Evolutionary conservation across 2,888 invertebrate species (phyloP), one percentile per base, ranked within the genome.

Genomic region (Euzophera pinguis): DNA sequence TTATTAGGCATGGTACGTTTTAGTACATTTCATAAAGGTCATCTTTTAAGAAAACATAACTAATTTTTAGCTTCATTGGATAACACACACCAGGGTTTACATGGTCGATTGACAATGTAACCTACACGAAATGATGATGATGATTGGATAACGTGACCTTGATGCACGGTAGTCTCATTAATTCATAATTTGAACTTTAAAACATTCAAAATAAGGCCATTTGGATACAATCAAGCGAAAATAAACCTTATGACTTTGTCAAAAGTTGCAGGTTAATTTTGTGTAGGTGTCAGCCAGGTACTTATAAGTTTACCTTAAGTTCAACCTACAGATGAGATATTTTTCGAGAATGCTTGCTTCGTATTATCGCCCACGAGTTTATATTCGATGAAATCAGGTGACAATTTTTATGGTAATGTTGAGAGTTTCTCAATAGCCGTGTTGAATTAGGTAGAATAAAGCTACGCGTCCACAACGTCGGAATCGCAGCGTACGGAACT

Each of bases 101-200:
- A n/a, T n/a, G n/a, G n/a, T n/a, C n/a, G n/a, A n/a, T n/a, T n/a
- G 22, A 22, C 2, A 22, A 22, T 5, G 5, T 22, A 22, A 22
- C 22, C 5, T 3, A 22, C 22, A n/a, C n/a, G n/a, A n/a, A n/a
- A n/a, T 22, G 2, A 3, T 22, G 5, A 22, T 2, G 22, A 5
- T 5, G 53, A 60, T 58, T 58, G 55, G 58, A 56, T 51, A 51
- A 53, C 22, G 47, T 53, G 55, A 54, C 60, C 60, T 60, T 60
- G 60, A 17, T 32, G 48, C 47, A 50, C 57, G 54, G 49, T 39
- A 50, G 50, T 16, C 37, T 42, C 54, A 51, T 51, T 51, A 53
- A 56, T 39, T 38, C 43, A 54, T 39, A 55, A 55, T 55, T 55
- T 60, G 54, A 54, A 52, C 58, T 56, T 52, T 56, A 50, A 55